These are phyloP conservation scores for Aphidius gifuensis DNA, from an alignment of 1,140 invertebrate species.

Conservation along the genomic window DNA sequence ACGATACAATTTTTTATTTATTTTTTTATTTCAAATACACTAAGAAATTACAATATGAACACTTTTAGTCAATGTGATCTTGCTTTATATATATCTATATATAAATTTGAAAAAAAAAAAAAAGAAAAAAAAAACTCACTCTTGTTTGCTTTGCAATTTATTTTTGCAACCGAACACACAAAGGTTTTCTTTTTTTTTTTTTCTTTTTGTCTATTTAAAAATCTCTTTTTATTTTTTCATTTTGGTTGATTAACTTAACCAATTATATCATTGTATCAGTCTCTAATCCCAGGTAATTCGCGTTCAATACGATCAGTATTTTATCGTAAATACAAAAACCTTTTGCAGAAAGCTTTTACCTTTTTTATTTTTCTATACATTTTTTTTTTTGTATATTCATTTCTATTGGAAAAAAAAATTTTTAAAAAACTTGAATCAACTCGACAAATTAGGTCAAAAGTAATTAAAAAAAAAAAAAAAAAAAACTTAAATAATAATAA, in stretches of 20 bases:
- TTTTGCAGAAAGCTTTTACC: neutral
- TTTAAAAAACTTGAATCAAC: neutral
- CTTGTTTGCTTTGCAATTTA: conserved; percentile 15
- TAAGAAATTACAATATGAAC: conserved; percentile 11
- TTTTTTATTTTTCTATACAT: neutral
- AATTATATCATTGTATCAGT: conserved; percentile 18
- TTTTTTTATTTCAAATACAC: conserved; percentile 30
- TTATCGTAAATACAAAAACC: neutral
- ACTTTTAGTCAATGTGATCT: conserved; percentile 1
- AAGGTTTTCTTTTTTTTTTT: conserved; percentile 39
- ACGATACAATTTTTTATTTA: conserved; percentile 25
- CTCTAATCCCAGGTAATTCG: conserved; percentile 9
- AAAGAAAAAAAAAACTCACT: neutral
- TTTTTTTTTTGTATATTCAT: neutral
- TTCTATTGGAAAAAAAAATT: conserved; percentile 4
- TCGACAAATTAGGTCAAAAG: neutral
- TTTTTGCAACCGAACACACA: conserved; percentile 46
- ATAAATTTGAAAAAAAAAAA: conserved; percentile 9
- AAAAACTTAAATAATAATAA: no score
- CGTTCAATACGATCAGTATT: no score
- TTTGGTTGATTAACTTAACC: conserved; percentile 2
- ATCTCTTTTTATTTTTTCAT: conserved; percentile 5
- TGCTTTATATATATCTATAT: neutral
- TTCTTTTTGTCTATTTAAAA: conserved; percentile 21
- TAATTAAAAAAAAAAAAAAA: conserved; percentile 2